Base-by-base conservation (phyloP, 2,888 invertebrate species). In the Drosophila fungiperda region DNA sequence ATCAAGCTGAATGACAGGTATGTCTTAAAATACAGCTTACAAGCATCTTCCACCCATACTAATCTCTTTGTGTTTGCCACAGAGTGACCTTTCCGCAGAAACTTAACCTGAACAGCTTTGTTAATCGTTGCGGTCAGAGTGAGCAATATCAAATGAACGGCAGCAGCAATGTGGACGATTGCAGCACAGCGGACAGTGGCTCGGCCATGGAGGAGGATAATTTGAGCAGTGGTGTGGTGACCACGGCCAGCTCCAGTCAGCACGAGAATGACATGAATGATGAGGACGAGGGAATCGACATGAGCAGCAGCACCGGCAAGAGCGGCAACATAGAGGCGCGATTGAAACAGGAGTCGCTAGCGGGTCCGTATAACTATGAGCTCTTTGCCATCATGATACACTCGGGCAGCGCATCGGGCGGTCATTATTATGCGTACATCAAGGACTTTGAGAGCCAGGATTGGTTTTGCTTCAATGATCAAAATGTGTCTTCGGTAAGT, bases 351-450 rank as follows among this genome's bases (percentile, higher is more conserved):
- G 93, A 93, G 64, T 92, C 58, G 8, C 20, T 65, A 11, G 42
- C 93, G 63, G 97, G 96, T 2, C 96, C 96, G 0, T 97, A 96
- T 92, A 93, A 95, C 53, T 98, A 98, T 92, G 97, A 98, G 92
- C 93, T 98, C 40, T 98, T 97, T 92, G 97, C 97, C 23, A 97
- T 98, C 78, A 97, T 98, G 97, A 97, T 98, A 67, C 98, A 98
- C 93, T 97, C 97, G 32, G 98, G 98, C 15, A 97, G 97, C 92
- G 97, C 98, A 0, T 96, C 96, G 23, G 97, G 97, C 32, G 98
- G 98, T 1, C 98, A 98, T 93, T 98, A 98, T 92, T 98, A 97
- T 92, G 98, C 97, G 2, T 98, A 97, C 90, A 97, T 98, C 71
- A 97, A 97, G 94, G 97, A 96, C 89, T 96, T 96, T 80, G 94